Conservation (phyloP, 1,140 invertebrate species). For the Orius laevigatus region DNA sequence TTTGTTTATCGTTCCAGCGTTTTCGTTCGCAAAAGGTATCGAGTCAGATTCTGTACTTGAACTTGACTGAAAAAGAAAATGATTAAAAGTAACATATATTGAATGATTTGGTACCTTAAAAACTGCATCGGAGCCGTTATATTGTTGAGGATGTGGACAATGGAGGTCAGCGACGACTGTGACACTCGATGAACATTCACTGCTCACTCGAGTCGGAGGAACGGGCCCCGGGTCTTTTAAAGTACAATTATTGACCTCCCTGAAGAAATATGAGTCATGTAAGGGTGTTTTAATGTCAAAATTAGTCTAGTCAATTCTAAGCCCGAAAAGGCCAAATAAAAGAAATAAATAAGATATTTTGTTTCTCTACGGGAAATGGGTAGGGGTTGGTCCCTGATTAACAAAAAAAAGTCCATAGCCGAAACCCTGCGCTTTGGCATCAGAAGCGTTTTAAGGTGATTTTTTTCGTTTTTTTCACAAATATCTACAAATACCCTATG, state of each 20-base stretch:
- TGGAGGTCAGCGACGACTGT: conserved; percentile 23
- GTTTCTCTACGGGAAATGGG: too few species aligned
- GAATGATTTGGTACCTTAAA: conserved; percentile 47
- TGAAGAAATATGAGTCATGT: conserved; percentile 11
- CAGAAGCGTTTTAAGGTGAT: too few species aligned
- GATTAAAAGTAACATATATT: conserved; percentile 3
- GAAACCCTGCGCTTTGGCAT: too few species aligned
- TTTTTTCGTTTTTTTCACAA: too few species aligned
- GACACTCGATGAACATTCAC: conserved; percentile 14
- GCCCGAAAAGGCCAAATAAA: too few species aligned
- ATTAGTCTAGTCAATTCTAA: too few species aligned
- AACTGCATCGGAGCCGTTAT: conserved; percentile 65
- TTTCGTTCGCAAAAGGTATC: conserved; percentile 95
- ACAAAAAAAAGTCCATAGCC: too few species aligned
- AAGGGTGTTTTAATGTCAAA: too few species aligned
- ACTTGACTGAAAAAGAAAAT: conserved; percentile 48
- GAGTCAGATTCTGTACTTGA: conserved; percentile 92
- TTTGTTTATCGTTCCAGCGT: conserved; percentile 94
- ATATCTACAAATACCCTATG: too few species aligned
- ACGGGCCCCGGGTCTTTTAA: conserved; percentile 46
- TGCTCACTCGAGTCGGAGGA: conserved; percentile 54
- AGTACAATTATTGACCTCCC: conserved; percentile 17
- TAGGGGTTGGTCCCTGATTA: too few species aligned
- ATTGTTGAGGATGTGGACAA: conserved; percentile 30
- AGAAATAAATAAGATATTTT: too few species aligned